Conservation (phyloP, 2,113 vertebrate genomes). For the Onychorhynchus coronatus region DNA sequence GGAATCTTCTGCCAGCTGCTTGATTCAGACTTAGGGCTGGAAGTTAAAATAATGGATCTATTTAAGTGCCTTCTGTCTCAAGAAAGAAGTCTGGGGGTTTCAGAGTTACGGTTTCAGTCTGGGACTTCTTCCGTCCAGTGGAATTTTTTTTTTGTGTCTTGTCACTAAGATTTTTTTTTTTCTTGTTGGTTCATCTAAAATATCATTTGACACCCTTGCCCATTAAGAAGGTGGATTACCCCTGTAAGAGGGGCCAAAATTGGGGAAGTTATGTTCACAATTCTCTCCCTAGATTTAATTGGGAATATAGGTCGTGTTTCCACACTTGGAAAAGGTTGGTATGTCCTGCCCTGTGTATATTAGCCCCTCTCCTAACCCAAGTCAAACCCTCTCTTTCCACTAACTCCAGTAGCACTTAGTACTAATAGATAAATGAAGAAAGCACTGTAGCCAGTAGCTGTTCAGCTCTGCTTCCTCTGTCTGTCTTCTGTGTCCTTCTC, state of each 20-base stretch:
- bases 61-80: constrained; percentile 74
- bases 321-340: constrained; percentile 99
- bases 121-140: constrained; percentile 78
- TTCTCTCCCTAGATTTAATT: constrained; percentile 99
- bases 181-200: constrained; percentile 82
- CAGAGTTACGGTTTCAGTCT: constrained; percentile 75
- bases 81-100: constrained; percentile 82
- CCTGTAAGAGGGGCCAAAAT: constrained; percentile 86
- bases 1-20: constrained; percentile 72
- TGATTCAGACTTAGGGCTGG: constrained; percentile 74
- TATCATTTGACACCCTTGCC: constrained; percentile 83
- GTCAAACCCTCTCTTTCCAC: constrained; percentile 89
- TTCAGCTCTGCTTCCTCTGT: constrained; percentile 79
- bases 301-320: constrained; percentile 99
- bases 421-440: constrained; percentile 82
- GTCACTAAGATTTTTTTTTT: constrained; percentile 79
- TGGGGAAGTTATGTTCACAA: constrained; percentile 95
- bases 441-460: constrained; percentile 79
- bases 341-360: constrained; percentile 99
- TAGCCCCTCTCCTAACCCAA: constrained; percentile 97
- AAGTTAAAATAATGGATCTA: constrained; percentile 76
- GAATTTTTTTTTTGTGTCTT: constrained; percentile 75
- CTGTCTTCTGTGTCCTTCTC: constrained; percentile 80
- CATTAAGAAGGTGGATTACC: constrained; percentile 89
- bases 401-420: constrained; percentile 89